Conservation (phyloP, 2,888 invertebrate species). For the Rutpela maculata region DNA sequence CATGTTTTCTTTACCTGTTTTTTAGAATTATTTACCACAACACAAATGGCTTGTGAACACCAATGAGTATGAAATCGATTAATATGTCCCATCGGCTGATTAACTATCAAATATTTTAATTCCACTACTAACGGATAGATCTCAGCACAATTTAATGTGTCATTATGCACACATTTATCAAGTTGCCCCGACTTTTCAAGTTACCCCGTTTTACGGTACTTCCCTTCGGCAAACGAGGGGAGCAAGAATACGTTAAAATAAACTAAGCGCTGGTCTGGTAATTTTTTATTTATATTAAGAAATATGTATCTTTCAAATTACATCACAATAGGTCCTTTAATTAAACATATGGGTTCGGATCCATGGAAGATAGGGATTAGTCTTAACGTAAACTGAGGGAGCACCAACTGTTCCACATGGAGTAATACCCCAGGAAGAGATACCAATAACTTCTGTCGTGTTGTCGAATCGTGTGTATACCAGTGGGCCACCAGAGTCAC, state of each 20-base stretch:
- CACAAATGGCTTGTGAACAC: no score
- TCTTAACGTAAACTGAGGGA: slow-evolving; percentile 77
- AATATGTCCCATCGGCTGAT: no score
- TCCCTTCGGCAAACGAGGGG: no score
- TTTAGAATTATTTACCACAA: no score
- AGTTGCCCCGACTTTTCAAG: no score
- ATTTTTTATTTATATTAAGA: not conserved
- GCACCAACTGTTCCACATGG: slow-evolving; percentile 76
- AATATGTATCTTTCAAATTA: not conserved
- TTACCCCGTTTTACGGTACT: no score
- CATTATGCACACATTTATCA: no score
- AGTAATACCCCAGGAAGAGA: slow-evolving; percentile 77
- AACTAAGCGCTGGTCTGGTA: not conserved
- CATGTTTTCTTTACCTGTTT: no score
- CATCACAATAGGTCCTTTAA: not conserved
- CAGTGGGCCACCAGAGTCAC: slow-evolving; percentile 77
- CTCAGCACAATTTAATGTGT: no score
- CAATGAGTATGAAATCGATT: no score
- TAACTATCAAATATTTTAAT: no score
- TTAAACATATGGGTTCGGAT: not conserved
- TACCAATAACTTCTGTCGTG: slow-evolving; percentile 71
- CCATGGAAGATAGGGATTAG: slow-evolving; percentile 70
- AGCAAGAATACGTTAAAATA: not conserved
- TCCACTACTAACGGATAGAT: no score
- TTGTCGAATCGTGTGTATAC: slow-evolving; percentile 58